Evolutionary conservation across 2,113 vertebrate species (phyloP).

Genomic region (Muntiacus reevesi): DNA sequence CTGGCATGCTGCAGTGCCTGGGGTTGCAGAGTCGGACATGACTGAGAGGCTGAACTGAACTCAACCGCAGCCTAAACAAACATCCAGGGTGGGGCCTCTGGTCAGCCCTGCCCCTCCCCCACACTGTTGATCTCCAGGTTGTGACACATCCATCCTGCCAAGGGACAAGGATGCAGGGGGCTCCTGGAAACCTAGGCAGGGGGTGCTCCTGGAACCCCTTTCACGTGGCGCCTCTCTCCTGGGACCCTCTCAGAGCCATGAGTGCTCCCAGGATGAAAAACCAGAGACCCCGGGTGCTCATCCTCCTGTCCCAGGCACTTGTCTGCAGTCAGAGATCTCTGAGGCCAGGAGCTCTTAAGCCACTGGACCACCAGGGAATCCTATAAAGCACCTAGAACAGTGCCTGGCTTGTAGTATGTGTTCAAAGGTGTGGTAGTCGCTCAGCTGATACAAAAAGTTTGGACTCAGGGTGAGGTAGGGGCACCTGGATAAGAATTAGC

Average conservation of each 20-base stretch:
- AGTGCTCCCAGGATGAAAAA: not conserved
- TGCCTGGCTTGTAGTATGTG: not conserved
- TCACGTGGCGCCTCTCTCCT: not conserved
- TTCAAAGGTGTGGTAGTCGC: not conserved
- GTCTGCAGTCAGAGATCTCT: not conserved
- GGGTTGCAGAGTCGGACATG: not conserved
- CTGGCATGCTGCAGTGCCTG: rapidly evolving
- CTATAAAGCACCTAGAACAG: not conserved
- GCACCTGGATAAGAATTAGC: not conserved
- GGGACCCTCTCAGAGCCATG: not conserved
- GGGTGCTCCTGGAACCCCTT: not conserved
- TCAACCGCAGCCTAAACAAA: not conserved
- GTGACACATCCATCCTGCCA: not conserved
- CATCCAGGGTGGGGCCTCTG: not conserved
- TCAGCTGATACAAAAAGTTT: not conserved
- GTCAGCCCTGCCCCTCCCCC: not conserved
- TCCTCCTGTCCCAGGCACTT: not conserved
- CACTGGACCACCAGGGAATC: not conserved
- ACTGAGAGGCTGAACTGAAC: not conserved
- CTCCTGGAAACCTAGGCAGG: not conserved
- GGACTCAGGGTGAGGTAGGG: not conserved
- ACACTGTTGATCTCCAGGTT: no score
- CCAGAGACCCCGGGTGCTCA: not conserved
- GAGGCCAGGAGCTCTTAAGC: not conserved
- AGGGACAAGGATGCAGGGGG: not conserved